phyloP scores from a whole-genome alignment of 2,797 vertebrate genomes.

The Xiphophorus birchmanni region DNA sequence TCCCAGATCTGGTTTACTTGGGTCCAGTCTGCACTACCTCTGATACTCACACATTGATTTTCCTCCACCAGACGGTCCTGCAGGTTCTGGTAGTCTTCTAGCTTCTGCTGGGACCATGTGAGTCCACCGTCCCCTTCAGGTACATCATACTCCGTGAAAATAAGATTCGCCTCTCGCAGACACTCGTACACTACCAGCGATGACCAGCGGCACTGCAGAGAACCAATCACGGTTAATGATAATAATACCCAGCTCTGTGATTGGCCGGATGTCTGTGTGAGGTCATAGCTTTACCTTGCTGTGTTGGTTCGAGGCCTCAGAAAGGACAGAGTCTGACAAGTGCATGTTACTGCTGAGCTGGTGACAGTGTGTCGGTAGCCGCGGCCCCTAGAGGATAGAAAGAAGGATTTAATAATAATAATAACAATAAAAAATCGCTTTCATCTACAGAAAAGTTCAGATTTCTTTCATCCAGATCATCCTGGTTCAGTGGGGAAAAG shows the following conservation, averaged over 20 bases:
- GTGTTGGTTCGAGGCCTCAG: not conserved
- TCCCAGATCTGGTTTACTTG: not conserved
- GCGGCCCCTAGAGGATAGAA: conserved; percentile 11
- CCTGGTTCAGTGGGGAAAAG: not conserved
- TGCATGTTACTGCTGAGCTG: conserved; percentile 30
- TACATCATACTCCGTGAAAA: not conserved
- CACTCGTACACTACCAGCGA: conserved; percentile 35
- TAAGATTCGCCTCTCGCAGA: not conserved
- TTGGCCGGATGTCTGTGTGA: conserved; percentile 14
- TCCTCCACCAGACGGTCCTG: conserved; percentile 18
- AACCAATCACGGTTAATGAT: conserved; percentile 28
- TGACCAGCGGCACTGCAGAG: conserved; percentile 38
- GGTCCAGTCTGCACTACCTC: not conserved
- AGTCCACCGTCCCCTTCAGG: conserved; percentile 23
- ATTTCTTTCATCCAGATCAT: not conserved
- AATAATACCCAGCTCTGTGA: not conserved
- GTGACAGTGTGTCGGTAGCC: conserved; percentile 34
- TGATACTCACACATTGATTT: conserved; percentile 46
- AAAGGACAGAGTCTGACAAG: conserved; percentile 34
- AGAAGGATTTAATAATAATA: not conserved
- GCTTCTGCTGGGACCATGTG: conserved; percentile 26
- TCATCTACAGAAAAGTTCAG: not conserved
- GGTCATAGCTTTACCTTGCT: conserved; percentile 33
- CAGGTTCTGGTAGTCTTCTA: conserved; percentile 7
- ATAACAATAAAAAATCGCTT: too few species aligned